Conservation (phyloP, 2,888 invertebrate genomes). For the Diachrysia chrysitis region DNA sequence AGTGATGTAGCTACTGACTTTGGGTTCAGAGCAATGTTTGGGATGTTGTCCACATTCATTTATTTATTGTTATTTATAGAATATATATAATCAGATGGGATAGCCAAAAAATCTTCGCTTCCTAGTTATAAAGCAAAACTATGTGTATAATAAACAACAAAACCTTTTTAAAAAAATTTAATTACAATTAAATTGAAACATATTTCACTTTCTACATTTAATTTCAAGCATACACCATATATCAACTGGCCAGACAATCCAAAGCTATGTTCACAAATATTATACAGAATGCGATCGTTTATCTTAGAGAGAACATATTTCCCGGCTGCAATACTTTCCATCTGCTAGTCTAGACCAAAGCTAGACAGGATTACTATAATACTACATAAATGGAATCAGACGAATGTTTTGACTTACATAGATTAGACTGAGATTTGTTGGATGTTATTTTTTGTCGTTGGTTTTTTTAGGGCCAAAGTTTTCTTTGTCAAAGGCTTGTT, state of each 20-base stretch:
- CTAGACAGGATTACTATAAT: conserved; percentile 42
- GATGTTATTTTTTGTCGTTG: neutral
- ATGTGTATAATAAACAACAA: too few relatives aligned
- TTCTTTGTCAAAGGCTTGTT: too few relatives aligned
- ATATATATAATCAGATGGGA: too few relatives aligned
- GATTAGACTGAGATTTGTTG: neutral
- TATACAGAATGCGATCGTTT: conserved; percentile 41
- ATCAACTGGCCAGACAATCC: conserved; percentile 16
- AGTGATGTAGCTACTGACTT: too few relatives aligned
- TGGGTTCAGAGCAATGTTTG: too few relatives aligned
- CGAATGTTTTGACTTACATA: conserved; percentile 17
- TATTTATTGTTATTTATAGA: too few relatives aligned
- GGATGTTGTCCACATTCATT: too few relatives aligned
- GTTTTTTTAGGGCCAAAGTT: neutral
- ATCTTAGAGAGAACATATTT: conserved; percentile 41
- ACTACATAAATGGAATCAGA: conserved; percentile 25
- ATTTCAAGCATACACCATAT: neutral
- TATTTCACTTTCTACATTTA: neutral
- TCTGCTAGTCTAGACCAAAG: conserved; percentile 52
- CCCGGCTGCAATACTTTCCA: conserved; percentile 28
- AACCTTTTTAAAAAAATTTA: neutral
- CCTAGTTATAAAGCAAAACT: too few relatives aligned
- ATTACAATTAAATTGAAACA: neutral
- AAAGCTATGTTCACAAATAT: conserved; percentile 34
- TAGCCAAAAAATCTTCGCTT: too few relatives aligned